These are phyloP conservation scores for Caiman crocodilus DNA, from an alignment of 2,797 vertebrate genomes.

Conservation along the genomic window DNA sequence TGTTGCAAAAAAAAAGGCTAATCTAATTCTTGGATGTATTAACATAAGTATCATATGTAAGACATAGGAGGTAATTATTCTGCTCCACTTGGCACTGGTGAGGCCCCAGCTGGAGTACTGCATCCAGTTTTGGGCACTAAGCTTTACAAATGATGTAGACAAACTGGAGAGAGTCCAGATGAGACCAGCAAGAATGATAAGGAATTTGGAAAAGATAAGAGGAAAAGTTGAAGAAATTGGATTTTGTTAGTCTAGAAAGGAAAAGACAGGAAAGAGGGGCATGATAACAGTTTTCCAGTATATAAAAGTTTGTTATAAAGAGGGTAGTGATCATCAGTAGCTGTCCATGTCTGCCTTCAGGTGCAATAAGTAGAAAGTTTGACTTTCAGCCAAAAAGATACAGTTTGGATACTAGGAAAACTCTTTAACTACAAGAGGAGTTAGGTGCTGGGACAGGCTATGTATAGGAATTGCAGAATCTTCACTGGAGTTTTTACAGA, in stretches of 20 bases:
- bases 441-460: too few species aligned
- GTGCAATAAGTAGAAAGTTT: too few species aligned
- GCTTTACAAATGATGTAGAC: slow-evolving; percentile 72
- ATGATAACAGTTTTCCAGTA: too few species aligned
- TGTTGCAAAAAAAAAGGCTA: slow-evolving; percentile 67
- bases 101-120: slow-evolving; percentile 76
- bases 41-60: slow-evolving; percentile 76
- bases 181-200: slow-evolving; percentile 60
- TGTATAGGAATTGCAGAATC: too few species aligned
- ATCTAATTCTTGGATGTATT: slow-evolving; percentile 66
- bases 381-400: too few species aligned
- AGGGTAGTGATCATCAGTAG: too few species aligned
- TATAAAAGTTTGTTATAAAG: too few species aligned
- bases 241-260: background rate
- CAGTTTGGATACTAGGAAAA: too few species aligned
- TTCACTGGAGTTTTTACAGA: too few species aligned
- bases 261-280: too few species aligned
- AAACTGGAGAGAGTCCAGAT: slow-evolving; percentile 71
- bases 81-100: slow-evolving; percentile 75
- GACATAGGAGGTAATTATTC: slow-evolving; percentile 79
- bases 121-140: slow-evolving; percentile 72
- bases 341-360: too few species aligned
- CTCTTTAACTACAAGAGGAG: too few species aligned
- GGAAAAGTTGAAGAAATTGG: slow-evolving; percentile 13
- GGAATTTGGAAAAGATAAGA: slow-evolving; percentile 51